Evolutionary conservation across 2,888 invertebrate genomes (phyloP).

Genomic region (Trachelus iudaicus): DNA sequence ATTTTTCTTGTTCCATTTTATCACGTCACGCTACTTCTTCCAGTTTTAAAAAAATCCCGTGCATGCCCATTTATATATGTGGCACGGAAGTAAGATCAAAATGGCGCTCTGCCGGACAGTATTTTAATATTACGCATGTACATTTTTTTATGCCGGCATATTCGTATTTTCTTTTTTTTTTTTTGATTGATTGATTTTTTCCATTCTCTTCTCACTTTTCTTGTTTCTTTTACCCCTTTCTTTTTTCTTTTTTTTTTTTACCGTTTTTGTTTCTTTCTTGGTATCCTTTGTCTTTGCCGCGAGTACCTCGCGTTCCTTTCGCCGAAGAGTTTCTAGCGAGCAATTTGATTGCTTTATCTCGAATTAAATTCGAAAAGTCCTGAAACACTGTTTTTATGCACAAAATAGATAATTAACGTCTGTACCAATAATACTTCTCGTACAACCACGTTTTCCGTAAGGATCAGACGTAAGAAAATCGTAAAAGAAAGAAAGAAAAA

Average conservation of each 20-base stretch:
- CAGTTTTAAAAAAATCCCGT: background rate
- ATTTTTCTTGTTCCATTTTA: background rate
- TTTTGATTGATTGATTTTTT: slow-evolving; percentile 33
- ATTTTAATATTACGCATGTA: slow-evolving; percentile 48
- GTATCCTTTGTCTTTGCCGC: slow-evolving; percentile 24
- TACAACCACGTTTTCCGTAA: too few relatives aligned
- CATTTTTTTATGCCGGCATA: slow-evolving; percentile 63
- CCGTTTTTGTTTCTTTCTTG: slow-evolving; percentile 35
- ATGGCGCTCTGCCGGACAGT: background rate
- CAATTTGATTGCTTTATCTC: too few relatives aligned
- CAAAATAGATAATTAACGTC: too few relatives aligned
- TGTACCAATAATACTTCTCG: too few relatives aligned
- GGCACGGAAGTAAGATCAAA: background rate
- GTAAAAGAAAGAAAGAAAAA: too few relatives aligned
- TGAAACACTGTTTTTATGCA: too few relatives aligned
- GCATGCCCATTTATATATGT: background rate
- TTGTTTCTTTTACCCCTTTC: too few relatives aligned
- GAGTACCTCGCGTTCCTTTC: too few relatives aligned
- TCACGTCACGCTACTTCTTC: too few relatives aligned
- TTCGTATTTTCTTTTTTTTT: slow-evolving; percentile 50
- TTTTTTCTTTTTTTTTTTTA: slow-evolving; percentile 28
- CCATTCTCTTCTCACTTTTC: slow-evolving; percentile 35
- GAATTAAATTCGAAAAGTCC: too few relatives aligned
- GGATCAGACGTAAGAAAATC: too few relatives aligned
- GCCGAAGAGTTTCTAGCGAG: too few relatives aligned